These are phyloP conservation scores for Cebus imitator DNA, from an alignment of 2,113 vertebrate species.

Conservation along the genomic window DNA sequence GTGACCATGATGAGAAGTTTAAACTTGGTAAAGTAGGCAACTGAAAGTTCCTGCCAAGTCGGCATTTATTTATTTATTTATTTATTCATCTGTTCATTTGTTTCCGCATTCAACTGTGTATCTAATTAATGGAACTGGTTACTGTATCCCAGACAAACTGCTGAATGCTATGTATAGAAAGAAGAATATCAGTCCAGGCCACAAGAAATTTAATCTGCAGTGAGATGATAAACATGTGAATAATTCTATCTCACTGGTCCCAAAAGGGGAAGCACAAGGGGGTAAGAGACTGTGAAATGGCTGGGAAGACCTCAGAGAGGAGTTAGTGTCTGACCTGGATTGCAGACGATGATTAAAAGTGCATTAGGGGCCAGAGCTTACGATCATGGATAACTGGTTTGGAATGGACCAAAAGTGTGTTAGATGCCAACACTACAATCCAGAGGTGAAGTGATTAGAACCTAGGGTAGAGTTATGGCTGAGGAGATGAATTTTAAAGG, in stretches of 20 bases:
- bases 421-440: background rate
- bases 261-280: background rate
- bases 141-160: background rate
- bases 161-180: background rate
- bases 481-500: conserved; percentile 57
- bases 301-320: background rate
- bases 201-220: background rate
- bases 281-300: background rate
- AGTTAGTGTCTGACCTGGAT: background rate
- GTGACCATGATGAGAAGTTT: background rate
- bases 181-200: background rate
- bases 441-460: conserved; percentile 43
- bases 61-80: background rate
- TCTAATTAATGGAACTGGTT: background rate
- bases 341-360: background rate
- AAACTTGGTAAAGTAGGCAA: background rate
- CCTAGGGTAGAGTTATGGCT: conserved; percentile 38
- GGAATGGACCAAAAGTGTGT: background rate
- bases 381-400: background rate
- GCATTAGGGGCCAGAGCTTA: background rate
- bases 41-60: background rate
- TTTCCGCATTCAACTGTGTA: background rate
- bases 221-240: background rate
- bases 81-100: background rate
- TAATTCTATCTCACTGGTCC: background rate